phyloP scores from a whole-genome alignment of 1,140 invertebrate genomes.

The Ericerus pela region DNA sequence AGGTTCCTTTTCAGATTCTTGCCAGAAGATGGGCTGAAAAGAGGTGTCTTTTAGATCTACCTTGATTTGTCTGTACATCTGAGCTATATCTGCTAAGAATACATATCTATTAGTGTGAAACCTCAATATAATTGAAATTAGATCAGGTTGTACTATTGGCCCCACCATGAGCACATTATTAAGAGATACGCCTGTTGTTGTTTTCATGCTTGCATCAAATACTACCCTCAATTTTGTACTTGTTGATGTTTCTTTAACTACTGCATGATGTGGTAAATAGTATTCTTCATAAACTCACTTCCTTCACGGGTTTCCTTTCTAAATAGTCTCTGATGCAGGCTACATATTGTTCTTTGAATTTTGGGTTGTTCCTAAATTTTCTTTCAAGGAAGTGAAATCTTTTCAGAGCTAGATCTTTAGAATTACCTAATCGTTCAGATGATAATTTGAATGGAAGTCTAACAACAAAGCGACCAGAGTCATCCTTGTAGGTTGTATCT shows the following conservation, averaged over 20 bases:
- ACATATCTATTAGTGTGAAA: conserved; percentile 26
- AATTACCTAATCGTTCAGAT: no score
- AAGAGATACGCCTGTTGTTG: conserved; percentile 21
- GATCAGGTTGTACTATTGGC: conserved; percentile 22
- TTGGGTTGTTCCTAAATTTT: background rate
- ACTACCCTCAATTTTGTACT: conserved; percentile 28
- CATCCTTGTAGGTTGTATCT: no score
- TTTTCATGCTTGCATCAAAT: conserved; percentile 27
- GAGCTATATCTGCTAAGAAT: conserved; percentile 29
- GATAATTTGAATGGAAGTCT: no score
- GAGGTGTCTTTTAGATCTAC: conserved; percentile 24
- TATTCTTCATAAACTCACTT: background rate
- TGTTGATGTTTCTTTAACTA: conserved; percentile 16
- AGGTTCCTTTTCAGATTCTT: conserved; percentile 19
- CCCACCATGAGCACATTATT: conserved; percentile 27
- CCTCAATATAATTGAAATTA: conserved; percentile 24
- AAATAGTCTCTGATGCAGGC: background rate
- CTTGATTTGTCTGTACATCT: conserved; percentile 31
- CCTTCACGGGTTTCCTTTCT: conserved; percentile 21
- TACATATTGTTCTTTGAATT: background rate
- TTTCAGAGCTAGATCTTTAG: no score
- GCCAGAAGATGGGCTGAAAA: conserved; percentile 25
- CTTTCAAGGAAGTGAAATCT: no score
- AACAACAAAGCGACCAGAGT: no score
- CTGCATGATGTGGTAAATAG: conserved; percentile 25